Evolutionary conservation across 1,140 invertebrate species (phyloP).

Genomic region (Sycophaga agraensis): DNA sequence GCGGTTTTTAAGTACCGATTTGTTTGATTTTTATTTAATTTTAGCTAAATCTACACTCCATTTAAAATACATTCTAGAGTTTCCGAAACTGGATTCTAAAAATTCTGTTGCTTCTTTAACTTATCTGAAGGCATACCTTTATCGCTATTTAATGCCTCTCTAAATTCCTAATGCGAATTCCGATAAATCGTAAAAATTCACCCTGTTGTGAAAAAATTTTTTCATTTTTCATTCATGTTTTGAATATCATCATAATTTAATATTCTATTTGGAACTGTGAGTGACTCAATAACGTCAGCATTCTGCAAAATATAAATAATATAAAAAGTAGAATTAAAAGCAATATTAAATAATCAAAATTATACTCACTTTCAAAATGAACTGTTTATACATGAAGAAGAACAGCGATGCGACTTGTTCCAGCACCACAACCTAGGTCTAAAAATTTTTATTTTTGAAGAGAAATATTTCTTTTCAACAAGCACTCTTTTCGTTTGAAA

Average conservation of each 20-base stretch:
- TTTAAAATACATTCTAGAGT: too few species aligned
- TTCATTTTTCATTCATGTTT: constrained; percentile 52
- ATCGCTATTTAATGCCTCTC: too few species aligned
- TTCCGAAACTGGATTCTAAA: too few species aligned
- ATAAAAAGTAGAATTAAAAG: not conserved
- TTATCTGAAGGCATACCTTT: too few species aligned
- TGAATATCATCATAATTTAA: constrained; percentile 65
- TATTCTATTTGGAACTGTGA: constrained; percentile 78
- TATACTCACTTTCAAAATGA: constrained; percentile 82
- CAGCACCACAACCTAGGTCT: constrained; percentile 86
- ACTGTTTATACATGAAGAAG: constrained; percentile 67
- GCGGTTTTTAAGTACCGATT: too few species aligned
- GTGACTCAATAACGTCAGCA: constrained; percentile 69
- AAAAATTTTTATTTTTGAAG: constrained; percentile 64
- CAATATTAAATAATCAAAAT: constrained; percentile 13
- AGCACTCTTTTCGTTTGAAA: constrained; percentile 70
- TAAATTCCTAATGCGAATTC: constrained; percentile 75
- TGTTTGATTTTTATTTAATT: too few species aligned
- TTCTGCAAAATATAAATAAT: constrained; percentile 66
- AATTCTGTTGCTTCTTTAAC: too few species aligned
- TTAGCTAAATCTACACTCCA: too few species aligned
- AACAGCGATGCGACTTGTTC: constrained; percentile 76
- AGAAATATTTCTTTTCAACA: constrained; percentile 54
- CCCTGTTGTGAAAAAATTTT: constrained; percentile 78
- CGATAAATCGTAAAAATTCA: constrained; percentile 89